Evolutionary conservation across 2,797 vertebrate genomes (phyloP), one percentile per base, ranked within the genome.

Genomic region (Ctenosaura bakeri): DNA sequence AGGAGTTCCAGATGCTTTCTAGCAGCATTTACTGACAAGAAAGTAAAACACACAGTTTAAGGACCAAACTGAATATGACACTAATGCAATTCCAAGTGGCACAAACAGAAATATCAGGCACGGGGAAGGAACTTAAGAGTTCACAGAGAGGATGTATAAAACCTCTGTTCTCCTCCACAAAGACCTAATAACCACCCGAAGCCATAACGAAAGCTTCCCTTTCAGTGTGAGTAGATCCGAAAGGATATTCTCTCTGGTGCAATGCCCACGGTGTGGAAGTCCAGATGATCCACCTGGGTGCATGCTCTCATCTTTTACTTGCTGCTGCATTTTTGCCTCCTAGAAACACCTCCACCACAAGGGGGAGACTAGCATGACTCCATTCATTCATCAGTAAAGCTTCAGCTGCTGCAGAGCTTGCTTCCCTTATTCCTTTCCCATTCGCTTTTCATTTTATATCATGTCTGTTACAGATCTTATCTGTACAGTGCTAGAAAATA

Each of bases 31-130:
- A 91, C 38, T 87, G 87, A 88, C 29, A 92, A 78, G 7, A 59
- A 42, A 42, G 52, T 29, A 66, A 92, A 91, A 77, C 54, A 69
- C 6, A 66, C 22, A 88, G 77, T 89, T 81, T 92, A 54, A 90
- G 91, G 85, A 88, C 3, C 14, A 35, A 69, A 69, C 29, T 32
- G 29, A 69, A 32, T 32, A 69, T 69, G 10, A 32, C 29, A 69
- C 26, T 32, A 69, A 69, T 69, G 66, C 66, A 69, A 69, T 69
- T 69, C 29, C 66, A 69, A 69, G 66, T 54, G 38, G 13, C 56
- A 32, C 73, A 38, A 86, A 35, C 74, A 52, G 26, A 83, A 66
- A 66, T 66, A 74, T 32, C 69, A 86, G 84, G n/a, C 66, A 56
- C 35, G 26, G 9, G n/a, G 22, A 73, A 50, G 24, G 32, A 4